Base-by-base conservation (phyloP, 1,140 invertebrate genomes). In the Drosophila tani region DNA sequence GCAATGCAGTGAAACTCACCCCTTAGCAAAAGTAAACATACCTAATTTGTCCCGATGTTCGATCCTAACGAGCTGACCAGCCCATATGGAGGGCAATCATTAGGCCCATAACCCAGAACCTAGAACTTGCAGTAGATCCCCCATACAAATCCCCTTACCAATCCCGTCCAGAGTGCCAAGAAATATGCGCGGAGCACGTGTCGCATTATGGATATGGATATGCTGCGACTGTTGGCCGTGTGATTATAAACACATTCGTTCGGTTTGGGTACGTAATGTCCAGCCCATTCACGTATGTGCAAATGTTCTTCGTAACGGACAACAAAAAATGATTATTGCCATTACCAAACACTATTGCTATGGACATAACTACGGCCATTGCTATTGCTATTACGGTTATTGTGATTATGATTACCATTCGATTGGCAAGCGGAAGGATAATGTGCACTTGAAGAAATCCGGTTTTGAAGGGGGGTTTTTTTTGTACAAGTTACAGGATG, bases 371-470 rank as follows among this genome's bases (percentile, higher is more conserved):
- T 75, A 90, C 78, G 82, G 87, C 50, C 60, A 90, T 88, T 83
- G 77, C 76, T 65, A 78, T 79, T 75, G 65, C 76, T 66, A 82
- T 87, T 80, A 87, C 80, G 77, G 70, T 90, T 84, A 88, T 88
- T 88, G 82, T 90, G 85, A 88, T 90, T 90, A 90, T 90, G 84
- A 88, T 88, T 88, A 90, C 85, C 74, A 84, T 88, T 87, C 81
- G 84, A 88, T 87, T 71, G 86, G 68, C 59, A 41, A 85, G 21
- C 49, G 58, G 27, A 38, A 65, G 51, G 69, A 56, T 70, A 70
- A 41, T 7, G 12, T n/a, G 29, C 67, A 70, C 63, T 55, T 50
- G 4, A 27, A 17, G 19, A 70, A 70, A 41, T 24, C 11, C 14
- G n/a, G 11, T 4, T 9, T 46, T 21, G 17, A 46, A n/a, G 6